Evolutionary conservation across 2,888 invertebrate species (phyloP), one percentile per base, ranked within the genome.

Genomic region (Orchestes rusci): DNA sequence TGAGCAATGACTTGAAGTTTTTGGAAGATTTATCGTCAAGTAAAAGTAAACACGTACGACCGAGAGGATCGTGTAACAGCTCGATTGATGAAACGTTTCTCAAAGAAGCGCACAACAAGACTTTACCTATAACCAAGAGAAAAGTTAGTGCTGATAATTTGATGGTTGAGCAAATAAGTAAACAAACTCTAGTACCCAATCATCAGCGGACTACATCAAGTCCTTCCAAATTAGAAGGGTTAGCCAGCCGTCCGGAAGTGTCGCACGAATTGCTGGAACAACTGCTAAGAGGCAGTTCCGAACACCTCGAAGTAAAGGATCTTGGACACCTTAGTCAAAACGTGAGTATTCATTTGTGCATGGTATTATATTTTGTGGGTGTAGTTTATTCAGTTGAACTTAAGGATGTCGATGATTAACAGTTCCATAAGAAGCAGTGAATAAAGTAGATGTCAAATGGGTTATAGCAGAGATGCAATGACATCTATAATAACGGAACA

Each of bases 201-300:
- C 86, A 86, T 66, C 84, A 85, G 54, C 69, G 86, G 55, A 85
- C 85, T 4, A 84, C 84, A 12, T 86, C 85, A 5, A 85, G 85
- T 55, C 86, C 86, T 20, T 84, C 83, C 13, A 84, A 86, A 65
- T 71, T 86, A 53, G 82, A 81, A 59, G 80, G 80, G 35, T 68
- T 74, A 45, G 52, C 56, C 13, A 59, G 60, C 10, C 19, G 13
- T 3, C 37, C 32, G 8, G 73, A 73, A 51, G 73, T 79, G 8
- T 77, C 77, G 48, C 77, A 74, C 12, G 84, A 86, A 62, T 70
- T 87, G 48, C 71, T 88, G 48, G 85, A 85, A 32, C 84, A 86
- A 64, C 70, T 88, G 49, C 73, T 88, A 34, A 76, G 83, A 53
- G 87, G 86, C 42, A 85, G 85, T 58, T 87, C 87, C 29, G 88